phyloP scores from a whole-genome alignment of 2,797 vertebrate genomes.

The Melanotaenia nigrans region DNA sequence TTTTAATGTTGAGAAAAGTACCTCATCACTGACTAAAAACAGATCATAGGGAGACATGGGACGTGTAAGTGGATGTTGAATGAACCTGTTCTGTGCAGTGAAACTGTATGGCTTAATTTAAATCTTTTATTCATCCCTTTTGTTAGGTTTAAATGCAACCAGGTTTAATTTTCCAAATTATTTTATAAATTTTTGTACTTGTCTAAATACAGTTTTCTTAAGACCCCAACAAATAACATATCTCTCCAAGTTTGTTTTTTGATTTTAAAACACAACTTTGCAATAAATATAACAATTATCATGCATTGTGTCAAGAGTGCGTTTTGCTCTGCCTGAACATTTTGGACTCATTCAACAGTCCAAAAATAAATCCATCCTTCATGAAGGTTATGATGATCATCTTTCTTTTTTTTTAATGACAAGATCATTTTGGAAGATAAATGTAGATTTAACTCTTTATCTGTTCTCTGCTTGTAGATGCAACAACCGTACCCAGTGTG shows the following conservation, averaged over 20 bases:
- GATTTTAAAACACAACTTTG: neutral
- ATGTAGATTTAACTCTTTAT: neutral
- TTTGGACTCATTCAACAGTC: slow-evolving; percentile 4
- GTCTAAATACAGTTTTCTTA: neutral
- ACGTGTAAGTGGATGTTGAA: neutral
- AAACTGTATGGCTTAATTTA: neutral
- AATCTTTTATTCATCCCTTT: neutral
- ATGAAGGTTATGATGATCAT: neutral
- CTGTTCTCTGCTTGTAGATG: slow-evolving; percentile 81
- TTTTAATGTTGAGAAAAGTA: too few relatives aligned
- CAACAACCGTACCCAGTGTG: slow-evolving; percentile 98
- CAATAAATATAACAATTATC: neutral
- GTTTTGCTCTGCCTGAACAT: slow-evolving; percentile 1
- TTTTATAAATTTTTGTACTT: neutral
- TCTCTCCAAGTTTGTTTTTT: neutral
- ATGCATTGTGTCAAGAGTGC: neutral
- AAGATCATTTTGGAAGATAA: slow-evolving; percentile 4
- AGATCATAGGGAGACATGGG: neutral
- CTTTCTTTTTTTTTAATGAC: neutral
- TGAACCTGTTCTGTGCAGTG: neutral
- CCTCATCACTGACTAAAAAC: neutral
- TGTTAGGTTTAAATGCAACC: neutral
- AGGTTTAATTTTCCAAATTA: neutral
- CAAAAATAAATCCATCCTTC: slow-evolving; percentile 9
- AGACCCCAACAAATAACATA: neutral